Base-by-base conservation (phyloP, 2,888 invertebrate species). In the Philereme transversata region DNA sequence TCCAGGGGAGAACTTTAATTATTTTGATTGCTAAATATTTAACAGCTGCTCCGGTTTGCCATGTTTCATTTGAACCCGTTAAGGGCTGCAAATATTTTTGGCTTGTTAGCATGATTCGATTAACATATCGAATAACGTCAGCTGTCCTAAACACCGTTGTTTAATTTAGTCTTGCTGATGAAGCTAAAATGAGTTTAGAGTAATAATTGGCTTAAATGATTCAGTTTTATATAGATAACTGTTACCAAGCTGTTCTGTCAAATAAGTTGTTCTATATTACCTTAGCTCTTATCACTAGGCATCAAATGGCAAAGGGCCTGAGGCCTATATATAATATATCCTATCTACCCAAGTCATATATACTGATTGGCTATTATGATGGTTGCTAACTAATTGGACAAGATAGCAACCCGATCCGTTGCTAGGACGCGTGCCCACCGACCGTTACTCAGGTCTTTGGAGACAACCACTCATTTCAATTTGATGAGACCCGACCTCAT, bases 401-500 rank as follows among this genome's bases (percentile, higher is more conserved):
- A 63, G 67, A 67, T 63, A 65, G 64, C 52, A 51, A 35, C 51
- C 51, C 61, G 60, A 67, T 73, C 70, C 64, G 73, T 76, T 71
- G 77, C 70, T 70, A 72, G 70, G 73, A 72, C 75, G 79, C 82
- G 79, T 84, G 83, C 74, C 75, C 67, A 65, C 64, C 70, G 73
- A 72, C 76, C 75, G 78, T 83, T 82, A 83, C 72, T 75, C 69
- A 72, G 68, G 69, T 62, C 62, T 55, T 49, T 51, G 69, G 76
- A 76, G 76, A 82, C 78, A 75, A 71, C 73, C 73, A 78, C 74
- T 79, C 77, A 76, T 78, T 80, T 73, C 73, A 73, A 82, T 82
- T 82, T 82, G 76, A 82, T 76, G 74, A 78, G 73, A 69, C 69
- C 38, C 68, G 64, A 73, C 72, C 75, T 76, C 71, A 79, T 75